phyloP scores from a whole-genome alignment of 2,888 invertebrate species.

The Heliconius aoede region DNA sequence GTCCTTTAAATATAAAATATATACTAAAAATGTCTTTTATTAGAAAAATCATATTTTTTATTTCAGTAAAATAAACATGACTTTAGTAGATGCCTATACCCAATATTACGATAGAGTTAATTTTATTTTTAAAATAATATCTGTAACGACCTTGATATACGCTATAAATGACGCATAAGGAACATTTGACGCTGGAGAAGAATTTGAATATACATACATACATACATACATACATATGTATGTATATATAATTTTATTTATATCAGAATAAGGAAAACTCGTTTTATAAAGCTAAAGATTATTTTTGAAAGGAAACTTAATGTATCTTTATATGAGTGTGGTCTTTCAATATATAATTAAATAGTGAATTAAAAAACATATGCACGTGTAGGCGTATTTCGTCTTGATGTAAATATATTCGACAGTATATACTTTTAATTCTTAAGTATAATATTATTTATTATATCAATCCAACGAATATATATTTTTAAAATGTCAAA shows the following conservation, averaged over 20 bases:
- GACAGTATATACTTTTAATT: not conserved
- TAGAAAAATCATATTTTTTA: no score
- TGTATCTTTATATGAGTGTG: conserved; percentile 3
- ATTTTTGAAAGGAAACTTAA: conserved; percentile 31
- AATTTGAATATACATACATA: conserved; percentile 51
- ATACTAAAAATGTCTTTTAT: no score
- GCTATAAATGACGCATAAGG: conserved; percentile 48
- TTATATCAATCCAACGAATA: not conserved
- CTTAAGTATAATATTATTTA: not conserved
- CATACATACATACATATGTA: not conserved
- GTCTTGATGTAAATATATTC: not conserved
- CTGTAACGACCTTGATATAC: conserved; percentile 49
- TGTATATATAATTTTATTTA: conserved; percentile 44
- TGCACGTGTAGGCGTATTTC: not conserved
- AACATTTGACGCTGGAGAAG: conserved; percentile 50
- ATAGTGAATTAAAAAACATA: not conserved
- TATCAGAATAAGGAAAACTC: conserved; percentile 43
- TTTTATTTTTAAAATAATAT: conserved; percentile 36
- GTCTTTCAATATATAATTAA: not conserved
- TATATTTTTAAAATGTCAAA: no score
- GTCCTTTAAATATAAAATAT: no score
- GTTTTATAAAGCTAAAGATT: conserved; percentile 44
- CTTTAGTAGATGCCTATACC: not conserved
- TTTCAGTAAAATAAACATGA: no score
- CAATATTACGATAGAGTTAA: not conserved